Base-by-base conservation (phyloP, 2,888 invertebrate species). In the Alitta virens region DNA sequence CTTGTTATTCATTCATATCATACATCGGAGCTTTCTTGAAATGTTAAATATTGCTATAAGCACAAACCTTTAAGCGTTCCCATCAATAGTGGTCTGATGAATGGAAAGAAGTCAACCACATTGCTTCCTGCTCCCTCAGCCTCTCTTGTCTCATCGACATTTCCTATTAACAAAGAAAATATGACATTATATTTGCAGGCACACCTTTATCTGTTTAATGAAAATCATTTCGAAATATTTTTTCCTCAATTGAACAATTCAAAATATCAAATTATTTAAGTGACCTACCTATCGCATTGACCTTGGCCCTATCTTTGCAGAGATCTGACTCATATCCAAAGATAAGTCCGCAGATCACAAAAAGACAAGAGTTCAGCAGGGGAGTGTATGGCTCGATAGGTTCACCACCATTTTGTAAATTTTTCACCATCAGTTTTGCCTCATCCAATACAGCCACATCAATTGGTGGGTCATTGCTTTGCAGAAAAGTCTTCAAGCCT, bases 281-380 rank as follows among this genome's bases (percentile, higher is more conserved):
- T n/a, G n/a, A n/a, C n/a, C n/a, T n/a, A n/a, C n/a, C n/a, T 12
- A 40, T 40, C n/a, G n/a, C 21, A 16, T n/a, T 21, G 18, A 46
- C 46, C n/a, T n/a, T 46, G n/a, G n/a, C 46, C 21, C 46, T 46
- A n/a, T 46, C 46, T n/a, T 46, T n/a, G n/a, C 46, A 46, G 18
- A 46, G 46, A 7, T 21, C n/a, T 5, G 46, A 46, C 46, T 46
- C 46, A 46, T 18, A 46, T n/a, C 46, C 46, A 16, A 46, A 46
- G 46, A 46, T n/a, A 3, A 46, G 7, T 7, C 46, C 46, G n/a
- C 46, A 46, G 46, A 46, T 46, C 7, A 46, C 46, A 46, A 18
- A 46, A 3, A 46, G 46, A n/a, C 46, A 46, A 21, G 46, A n/a
- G 21, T 21, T 18, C 7, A 46, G 46, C 46, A 46, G 46, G n/a